Conservation (phyloP, 2,888 invertebrate genomes). For the Pantelozetes paolii region DNA sequence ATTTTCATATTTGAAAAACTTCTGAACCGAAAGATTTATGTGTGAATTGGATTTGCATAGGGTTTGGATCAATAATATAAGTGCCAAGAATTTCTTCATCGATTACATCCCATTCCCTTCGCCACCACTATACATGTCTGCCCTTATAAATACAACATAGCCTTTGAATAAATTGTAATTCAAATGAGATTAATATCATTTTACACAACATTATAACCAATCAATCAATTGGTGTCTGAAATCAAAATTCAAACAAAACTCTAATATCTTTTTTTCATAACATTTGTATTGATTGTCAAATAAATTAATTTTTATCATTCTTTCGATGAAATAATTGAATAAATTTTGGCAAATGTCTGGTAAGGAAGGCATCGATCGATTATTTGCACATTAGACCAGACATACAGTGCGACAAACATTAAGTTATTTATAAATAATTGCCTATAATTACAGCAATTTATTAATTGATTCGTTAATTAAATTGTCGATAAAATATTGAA, state of each 20-base stretch:
- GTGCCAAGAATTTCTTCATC: not conserved
- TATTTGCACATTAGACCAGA: too few relatives aligned
- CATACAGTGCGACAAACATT: too few relatives aligned
- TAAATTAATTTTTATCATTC: too few relatives aligned
- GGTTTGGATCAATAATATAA: slow-evolving; percentile 9
- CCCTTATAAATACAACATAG: not conserved
- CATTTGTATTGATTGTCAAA: not conserved
- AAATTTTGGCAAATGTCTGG: too few relatives aligned
- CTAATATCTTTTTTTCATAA: not conserved
- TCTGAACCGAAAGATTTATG: slow-evolving; percentile 16
- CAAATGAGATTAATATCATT: not conserved
- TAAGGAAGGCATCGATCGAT: too few relatives aligned
- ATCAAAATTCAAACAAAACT: not conserved
- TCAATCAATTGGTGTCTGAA: not conserved
- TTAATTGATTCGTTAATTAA: too few relatives aligned
- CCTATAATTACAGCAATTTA: too few relatives aligned
- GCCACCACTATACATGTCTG: not conserved
- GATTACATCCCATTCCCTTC: not conserved
- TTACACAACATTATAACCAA: slow-evolving; percentile 1
- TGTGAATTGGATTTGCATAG: slow-evolving; percentile 15
- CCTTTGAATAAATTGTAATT: slow-evolving; percentile 4
- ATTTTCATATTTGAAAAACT: slow-evolving; percentile 18
- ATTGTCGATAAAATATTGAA: too few relatives aligned
- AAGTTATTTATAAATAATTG: too few relatives aligned
- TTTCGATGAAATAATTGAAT: too few relatives aligned